Evolutionary conservation across 2,888 invertebrate genomes (phyloP).

Genomic region (Dynastes grantii): DNA sequence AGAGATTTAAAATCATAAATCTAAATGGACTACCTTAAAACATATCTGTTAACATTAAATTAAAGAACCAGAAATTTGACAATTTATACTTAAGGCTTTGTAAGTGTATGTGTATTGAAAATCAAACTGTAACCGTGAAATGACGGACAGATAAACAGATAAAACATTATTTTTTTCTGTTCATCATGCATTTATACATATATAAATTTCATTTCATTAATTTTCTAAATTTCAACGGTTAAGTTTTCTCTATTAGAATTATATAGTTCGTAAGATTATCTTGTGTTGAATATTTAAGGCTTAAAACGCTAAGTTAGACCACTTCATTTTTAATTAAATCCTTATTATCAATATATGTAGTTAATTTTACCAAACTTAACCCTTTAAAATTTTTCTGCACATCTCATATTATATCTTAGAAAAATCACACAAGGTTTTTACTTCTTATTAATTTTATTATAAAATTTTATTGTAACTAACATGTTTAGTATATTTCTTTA

Average conservation of each 20-base stretch:
- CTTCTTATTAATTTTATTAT: constrained; percentile 48
- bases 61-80: constrained; percentile 7
- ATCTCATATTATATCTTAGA: constrained; percentile 7
- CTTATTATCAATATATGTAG: neutral
- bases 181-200: no score
- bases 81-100: neutral
- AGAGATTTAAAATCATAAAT: neutral
- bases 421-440: constrained; percentile 28
- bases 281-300: constrained; percentile 13
- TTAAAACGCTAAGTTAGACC: neutral
- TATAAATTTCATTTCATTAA: neutral
- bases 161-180: no score
- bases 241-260: neutral
- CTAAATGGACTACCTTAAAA: constrained; percentile 8
- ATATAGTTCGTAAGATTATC: neutral
- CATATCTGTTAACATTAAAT: constrained; percentile 13
- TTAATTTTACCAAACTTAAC: constrained; percentile 12
- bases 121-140: no score
- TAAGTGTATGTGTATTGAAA: neutral
- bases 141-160: no score
- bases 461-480: constrained; percentile 52
- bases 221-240: neutral
- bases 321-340: constrained; percentile 10
- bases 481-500: constrained; percentile 49
- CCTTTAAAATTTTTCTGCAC: constrained; percentile 32